phyloP scores from a whole-genome alignment of 2,113 vertebrate species.

The Emydura subglobosa region DNA sequence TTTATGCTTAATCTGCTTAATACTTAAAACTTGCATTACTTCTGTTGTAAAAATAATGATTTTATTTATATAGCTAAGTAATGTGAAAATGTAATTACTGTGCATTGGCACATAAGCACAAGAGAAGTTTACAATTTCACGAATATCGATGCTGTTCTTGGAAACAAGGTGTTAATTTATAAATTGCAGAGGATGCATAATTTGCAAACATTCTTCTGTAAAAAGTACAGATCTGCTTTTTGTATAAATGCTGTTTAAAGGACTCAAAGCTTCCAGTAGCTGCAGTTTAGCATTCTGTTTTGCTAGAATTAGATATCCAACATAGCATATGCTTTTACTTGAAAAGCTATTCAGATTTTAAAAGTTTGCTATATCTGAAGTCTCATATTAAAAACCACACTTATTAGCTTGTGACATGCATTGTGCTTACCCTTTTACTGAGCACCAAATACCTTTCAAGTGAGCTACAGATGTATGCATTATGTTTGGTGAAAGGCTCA shows the following conservation, averaged over 20 bases:
- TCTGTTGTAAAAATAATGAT: conserved; percentile 40
- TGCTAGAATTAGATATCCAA: conserved; percentile 21
- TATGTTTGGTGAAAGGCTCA: not conserved
- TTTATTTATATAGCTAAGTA: conserved; percentile 39
- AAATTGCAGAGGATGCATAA: conserved; percentile 1
- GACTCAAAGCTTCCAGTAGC: not conserved
- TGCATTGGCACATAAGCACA: not conserved
- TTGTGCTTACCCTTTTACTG: not conserved
- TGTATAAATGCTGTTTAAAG: conserved; percentile 11
- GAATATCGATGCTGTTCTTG: not conserved
- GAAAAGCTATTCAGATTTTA: conserved; percentile 47
- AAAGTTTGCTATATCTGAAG: conserved; percentile 21
- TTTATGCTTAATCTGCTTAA: conserved; percentile 31
- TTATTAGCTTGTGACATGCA: not conserved
- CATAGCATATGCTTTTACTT: conserved; percentile 32
- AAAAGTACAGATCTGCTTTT: conserved; percentile 25
- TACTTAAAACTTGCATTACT: conserved; percentile 27
- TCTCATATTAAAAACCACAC: conserved; percentile 50
- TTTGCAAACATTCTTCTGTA: conserved; percentile 18
- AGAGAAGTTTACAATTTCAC: not conserved
- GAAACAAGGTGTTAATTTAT: not conserved
- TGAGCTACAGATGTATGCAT: not conserved
- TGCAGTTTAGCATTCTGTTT: conserved; percentile 31
- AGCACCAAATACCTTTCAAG: not conserved
- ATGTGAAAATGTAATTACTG: conserved; percentile 41